A percentile compares a stretch with the other conserved stretches of the same genome.
These are phyloP conservation scores for Euwallacea similis DNA, from an alignment of 1,140 invertebrate genomes.

Conservation along the genomic window DNA sequence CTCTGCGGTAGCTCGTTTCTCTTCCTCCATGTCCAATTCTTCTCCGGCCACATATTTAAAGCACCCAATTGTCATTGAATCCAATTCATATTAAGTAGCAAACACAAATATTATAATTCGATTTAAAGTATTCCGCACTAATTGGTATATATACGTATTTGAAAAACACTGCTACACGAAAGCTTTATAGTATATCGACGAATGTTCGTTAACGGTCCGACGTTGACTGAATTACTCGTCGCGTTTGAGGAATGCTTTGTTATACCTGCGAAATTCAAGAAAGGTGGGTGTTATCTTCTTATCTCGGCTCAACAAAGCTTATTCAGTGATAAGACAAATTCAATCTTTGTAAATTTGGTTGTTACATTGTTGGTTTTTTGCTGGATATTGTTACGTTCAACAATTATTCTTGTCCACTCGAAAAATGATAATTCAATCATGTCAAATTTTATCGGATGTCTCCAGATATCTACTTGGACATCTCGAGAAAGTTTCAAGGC, in stretches of 20 bases:
- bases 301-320: slow-evolving; percentile 1
- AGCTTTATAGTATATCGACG: not conserved
- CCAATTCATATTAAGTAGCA: too few relatives aligned
- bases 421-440: too few relatives aligned
- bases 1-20: not conserved
- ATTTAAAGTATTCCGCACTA: not conserved
- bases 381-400: too few relatives aligned
- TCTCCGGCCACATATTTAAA: not conserved
- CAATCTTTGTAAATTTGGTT: too few relatives aligned
- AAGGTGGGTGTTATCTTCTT: slow-evolving; percentile 21
- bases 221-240: slow-evolving; percentile 6
- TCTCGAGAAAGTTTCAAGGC: too few relatives aligned
- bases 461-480: too few relatives aligned
- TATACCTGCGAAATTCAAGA: slow-evolving; percentile 12
- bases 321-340: not conserved
- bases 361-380: too few relatives aligned
- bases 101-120: too few relatives aligned
- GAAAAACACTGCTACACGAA: not conserved
- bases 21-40: not conserved
- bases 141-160: not conserved
- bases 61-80: too few relatives aligned
- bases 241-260: slow-evolving; percentile 15
- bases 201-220: not conserved
- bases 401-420: too few relatives aligned
- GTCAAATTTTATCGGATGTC: too few relatives aligned